Percentiles rank a stretch among this genome's conserved stretches.
Conservation (phyloP, 2,113 vertebrate species). For the Terrapene triunguis region DNA sequence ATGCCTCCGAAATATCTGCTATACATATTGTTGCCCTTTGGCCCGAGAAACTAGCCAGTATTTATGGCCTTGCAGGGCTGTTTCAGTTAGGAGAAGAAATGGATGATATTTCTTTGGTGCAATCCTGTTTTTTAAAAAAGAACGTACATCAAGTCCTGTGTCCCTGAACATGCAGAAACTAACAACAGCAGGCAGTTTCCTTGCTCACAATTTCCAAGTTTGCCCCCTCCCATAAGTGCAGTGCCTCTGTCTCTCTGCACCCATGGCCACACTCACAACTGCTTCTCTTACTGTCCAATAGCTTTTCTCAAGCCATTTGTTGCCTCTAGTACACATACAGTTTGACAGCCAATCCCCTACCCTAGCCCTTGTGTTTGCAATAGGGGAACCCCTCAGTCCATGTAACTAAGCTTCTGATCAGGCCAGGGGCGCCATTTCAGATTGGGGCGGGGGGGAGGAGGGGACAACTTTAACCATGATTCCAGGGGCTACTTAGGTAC, state of each 20-base stretch:
- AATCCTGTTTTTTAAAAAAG: background rate
- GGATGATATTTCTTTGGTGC: background rate
- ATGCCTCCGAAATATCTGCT: background rate
- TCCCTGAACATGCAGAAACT: background rate
- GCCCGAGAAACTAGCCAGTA: background rate
- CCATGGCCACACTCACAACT: background rate
- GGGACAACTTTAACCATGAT: too few relatives aligned
- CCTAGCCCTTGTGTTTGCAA: too few relatives aligned
- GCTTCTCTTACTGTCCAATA: background rate
- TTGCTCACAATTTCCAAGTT: background rate
- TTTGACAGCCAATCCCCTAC: too few relatives aligned
- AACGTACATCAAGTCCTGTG: background rate
- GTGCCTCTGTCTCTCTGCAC: too few relatives aligned
- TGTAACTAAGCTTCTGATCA: too few relatives aligned
- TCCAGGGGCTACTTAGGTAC: too few relatives aligned
- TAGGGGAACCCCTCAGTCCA: too few relatives aligned
- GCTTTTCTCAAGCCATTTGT: background rate
- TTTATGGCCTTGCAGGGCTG: background rate
- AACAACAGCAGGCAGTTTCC: background rate
- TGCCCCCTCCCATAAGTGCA: background rate
- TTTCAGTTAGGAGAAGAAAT: background rate
- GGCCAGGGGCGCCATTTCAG: too few relatives aligned
- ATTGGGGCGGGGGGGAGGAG: rapidly evolving
- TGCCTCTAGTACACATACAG: too few relatives aligned
- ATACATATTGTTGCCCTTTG: background rate